A percentile compares a stretch with the other conserved stretches of the same genome.
phyloP scores from a whole-genome alignment of 2,113 vertebrate genomes.

The Chaetops frenatus region DNA sequence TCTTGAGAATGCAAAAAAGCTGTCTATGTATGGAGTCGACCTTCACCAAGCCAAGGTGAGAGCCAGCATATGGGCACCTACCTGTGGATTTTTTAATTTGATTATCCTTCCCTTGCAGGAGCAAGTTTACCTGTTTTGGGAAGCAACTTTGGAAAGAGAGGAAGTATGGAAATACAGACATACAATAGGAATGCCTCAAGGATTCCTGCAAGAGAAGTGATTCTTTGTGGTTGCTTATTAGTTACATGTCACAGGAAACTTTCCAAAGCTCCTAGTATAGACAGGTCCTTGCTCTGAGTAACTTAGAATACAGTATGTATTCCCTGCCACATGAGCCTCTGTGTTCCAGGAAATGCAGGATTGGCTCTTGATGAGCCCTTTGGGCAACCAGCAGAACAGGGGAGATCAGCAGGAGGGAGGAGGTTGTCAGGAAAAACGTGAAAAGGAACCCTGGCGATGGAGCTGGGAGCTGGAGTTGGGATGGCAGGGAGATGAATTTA shows the following conservation, averaged over 20 bases:
- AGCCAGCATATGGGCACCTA: neutral
- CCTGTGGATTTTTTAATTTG: neutral
- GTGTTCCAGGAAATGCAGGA: neutral
- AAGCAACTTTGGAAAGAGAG: neutral
- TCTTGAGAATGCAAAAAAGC: constrained; percentile 97
- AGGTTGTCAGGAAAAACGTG: neutral
- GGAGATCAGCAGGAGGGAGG: neutral
- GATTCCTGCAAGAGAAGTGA: neutral
- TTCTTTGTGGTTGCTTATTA: neutral
- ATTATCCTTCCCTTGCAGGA: neutral
- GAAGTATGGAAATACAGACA: neutral
- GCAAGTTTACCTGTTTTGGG: neutral
- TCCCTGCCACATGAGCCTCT: neutral
- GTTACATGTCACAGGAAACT: neutral
- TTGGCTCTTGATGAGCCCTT: neutral
- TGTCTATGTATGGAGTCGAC: constrained; percentile 97
- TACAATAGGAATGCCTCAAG: neutral
- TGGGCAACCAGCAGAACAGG: neutral
- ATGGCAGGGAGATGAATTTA: neutral
- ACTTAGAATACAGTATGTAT: neutral
- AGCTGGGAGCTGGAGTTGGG: neutral
- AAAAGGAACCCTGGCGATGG: neutral
- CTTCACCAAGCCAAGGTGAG: constrained; percentile 95
- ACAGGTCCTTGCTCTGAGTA: neutral
- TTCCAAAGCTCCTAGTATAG: neutral